Conservation (phyloP, 2,113 vertebrate genomes). For the Coregonus clupeaformis region DNA sequence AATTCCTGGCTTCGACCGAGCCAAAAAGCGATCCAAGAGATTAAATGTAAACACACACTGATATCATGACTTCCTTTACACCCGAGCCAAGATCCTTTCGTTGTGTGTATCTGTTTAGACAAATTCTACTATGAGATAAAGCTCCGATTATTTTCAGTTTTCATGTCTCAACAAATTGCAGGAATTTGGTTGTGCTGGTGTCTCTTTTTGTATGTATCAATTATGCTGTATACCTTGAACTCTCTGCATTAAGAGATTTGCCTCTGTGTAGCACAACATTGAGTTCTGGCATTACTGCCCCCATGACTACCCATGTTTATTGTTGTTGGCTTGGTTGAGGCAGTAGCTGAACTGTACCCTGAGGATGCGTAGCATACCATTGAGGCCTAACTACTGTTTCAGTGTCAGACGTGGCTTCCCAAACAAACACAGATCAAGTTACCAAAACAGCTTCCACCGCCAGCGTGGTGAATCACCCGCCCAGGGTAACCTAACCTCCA, state of each 20-base stretch:
- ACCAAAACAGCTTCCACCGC: not conserved
- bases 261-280: too few species aligned
- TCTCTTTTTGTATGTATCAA: too few species aligned
- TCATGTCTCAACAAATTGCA: not conserved
- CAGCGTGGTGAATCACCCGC: not conserved
- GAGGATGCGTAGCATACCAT: not conserved
- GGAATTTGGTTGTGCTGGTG: too few species aligned
- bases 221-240: too few species aligned
- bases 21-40: not conserved
- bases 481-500: too few species aligned
- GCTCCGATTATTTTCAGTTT: too few species aligned
- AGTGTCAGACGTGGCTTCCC: not conserved
- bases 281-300: too few species aligned
- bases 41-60: not conserved
- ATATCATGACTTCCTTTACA: not conserved
- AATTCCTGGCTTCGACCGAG: not conserved
- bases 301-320: not conserved
- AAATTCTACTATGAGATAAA: not conserved
- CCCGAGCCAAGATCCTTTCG: not conserved
- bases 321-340: not conserved
- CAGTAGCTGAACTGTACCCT: not conserved
- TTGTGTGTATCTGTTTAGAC: not conserved
- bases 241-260: too few species aligned
- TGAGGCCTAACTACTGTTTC: not conserved
- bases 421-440: not conserved